Evolutionary conservation across 2,888 invertebrate genomes (phyloP), one percentile per base, ranked within the genome.

Genomic region (Parnassius apollo): DNA sequence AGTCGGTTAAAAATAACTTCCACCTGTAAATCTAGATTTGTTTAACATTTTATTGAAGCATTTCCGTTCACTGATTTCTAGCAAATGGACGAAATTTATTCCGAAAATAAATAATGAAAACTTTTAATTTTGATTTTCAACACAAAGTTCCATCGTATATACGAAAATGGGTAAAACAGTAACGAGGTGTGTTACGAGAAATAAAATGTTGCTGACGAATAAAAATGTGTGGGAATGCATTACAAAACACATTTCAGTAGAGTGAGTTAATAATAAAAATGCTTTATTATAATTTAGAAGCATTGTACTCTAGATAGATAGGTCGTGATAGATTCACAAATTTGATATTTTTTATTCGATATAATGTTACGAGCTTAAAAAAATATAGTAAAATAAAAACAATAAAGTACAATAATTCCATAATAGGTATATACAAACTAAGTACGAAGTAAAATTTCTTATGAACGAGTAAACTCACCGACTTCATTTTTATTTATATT

Each of bases 401-500:
- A 18, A 18, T 18, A 1, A 18, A 18, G 4, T 7, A 35, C 7
- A 35, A 35, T 35, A 35, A 35, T 35, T 46, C 46, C n/a, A 3
- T 11, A 11, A 11, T 46, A 46, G 18, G 18, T 18, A 18, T 18
- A 18, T n/a, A 46, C 46, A 46, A 46, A 51, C 10, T 51, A 25
- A 25, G 35, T 3, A 25, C 4, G 10, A 12, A 25, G 22, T 42
- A 50, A 44, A 10, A 4, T 1, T 55, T 7, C n/a, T 55, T 44
- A 54, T 50, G 25, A 68, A 65, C 62, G 62, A 62, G 45, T 65
- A 64, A 69, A 90, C 91, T 91, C 77, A 91, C 91, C 91, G 85
- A 84, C 82, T 85, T 89, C 91, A 91, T 91, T 73, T 81, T 85
- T 67, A 61, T 70, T 85, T 67, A 61, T 70, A 58, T 68, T 68